Percentiles rank a stretch among this genome's conserved stretches.
Conservation (phyloP, 2,797 vertebrate genomes). For the Perdix hodgsoniae region DNA sequence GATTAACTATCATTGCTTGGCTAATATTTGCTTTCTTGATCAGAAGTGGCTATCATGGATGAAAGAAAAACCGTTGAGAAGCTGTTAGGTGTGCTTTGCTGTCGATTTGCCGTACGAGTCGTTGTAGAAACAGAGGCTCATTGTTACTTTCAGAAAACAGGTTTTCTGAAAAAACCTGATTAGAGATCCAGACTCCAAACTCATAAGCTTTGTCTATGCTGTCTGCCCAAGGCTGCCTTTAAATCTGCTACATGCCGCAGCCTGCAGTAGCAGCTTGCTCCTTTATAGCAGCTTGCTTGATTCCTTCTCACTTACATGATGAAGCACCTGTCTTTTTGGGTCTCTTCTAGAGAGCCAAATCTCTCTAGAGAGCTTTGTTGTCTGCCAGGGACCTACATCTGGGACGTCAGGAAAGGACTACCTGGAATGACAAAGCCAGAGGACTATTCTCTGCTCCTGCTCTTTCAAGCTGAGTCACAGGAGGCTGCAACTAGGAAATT, state of each 20-base stretch:
- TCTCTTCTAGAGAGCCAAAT: not conserved
- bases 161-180: constrained; percentile 7
- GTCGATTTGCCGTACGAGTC: not conserved
- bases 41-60: not conserved
- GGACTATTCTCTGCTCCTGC: not conserved
- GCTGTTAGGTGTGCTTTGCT: not conserved
- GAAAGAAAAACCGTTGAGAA: not conserved
- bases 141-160: not conserved
- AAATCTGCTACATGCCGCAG: accelerated
- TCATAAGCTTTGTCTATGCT: not conserved
- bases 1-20: constrained; percentile 12
- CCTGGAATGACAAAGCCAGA: not conserved
- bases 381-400: not conserved
- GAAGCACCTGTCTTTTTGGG: not conserved
- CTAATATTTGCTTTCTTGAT: constrained; percentile 55
- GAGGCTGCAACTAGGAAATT: not conserved
- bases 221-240: not conserved
- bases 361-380: not conserved
- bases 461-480: not conserved
- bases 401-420: not conserved
- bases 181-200: not conserved
- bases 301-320: not conserved
- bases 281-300: not conserved
- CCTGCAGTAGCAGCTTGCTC: accelerated
- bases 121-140: constrained; percentile 18